Conservation (phyloP, 1,140 invertebrate species). For the Helicoverpa zea region DNA sequence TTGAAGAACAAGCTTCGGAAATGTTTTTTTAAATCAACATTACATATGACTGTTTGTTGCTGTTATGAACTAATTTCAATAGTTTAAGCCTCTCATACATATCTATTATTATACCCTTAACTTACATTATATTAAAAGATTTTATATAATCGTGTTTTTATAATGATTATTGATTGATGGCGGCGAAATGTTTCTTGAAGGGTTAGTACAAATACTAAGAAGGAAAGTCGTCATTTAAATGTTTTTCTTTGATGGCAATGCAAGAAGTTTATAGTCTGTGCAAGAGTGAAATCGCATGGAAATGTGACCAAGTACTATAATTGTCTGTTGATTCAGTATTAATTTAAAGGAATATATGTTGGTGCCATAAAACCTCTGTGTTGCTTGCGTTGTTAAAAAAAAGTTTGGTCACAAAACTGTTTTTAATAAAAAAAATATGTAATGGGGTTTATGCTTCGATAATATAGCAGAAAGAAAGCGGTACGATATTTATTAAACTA, state of each 20-base stretch:
- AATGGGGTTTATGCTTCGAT: neutral
- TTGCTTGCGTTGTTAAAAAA: neutral
- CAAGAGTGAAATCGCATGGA: neutral
- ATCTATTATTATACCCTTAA: conserved; percentile 45
- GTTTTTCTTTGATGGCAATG: conserved; percentile 4
- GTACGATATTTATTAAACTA: conserved; percentile 24
- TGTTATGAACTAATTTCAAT: conserved; percentile 30
- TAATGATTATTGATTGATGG: conserved; percentile 37
- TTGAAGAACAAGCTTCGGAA: neutral
- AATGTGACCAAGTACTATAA: neutral
- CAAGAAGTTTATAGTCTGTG: neutral
- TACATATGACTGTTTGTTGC: conserved; percentile 28
- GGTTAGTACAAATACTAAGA: conserved; percentile 15
- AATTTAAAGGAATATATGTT: conserved; percentile 10
- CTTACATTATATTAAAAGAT: conserved; percentile 29
- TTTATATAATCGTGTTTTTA: conserved; percentile 42
- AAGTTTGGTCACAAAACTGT: too few species aligned
- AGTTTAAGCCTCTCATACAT: conserved; percentile 43
- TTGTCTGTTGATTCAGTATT: conserved; percentile 23
- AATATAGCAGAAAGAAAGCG: conserved; percentile 17
- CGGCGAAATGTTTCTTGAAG: neutral
- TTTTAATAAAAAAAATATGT: too few species aligned
- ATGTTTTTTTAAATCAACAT: neutral
- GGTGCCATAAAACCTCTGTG: conserved; percentile 26
- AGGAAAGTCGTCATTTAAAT: neutral